Evolutionary conservation across 2,113 vertebrate species (phyloP).

Genomic region (Pedetes capensis): DNA sequence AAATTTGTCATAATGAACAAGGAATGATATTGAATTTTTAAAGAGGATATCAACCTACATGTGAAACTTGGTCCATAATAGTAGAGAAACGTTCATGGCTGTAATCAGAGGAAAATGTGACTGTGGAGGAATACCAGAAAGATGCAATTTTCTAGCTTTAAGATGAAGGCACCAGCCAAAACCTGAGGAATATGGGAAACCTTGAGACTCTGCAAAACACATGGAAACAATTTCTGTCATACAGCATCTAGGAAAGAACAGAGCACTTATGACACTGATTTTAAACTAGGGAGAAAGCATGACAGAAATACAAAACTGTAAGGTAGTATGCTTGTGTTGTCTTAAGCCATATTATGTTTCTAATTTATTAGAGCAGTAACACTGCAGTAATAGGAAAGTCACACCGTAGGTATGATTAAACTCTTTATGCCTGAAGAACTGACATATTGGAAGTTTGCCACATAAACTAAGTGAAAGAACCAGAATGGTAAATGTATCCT

Average conservation of each 20-base stretch:
- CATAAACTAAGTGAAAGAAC: not conserved
- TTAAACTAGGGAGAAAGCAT: not conserved
- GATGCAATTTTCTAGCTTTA: not conserved
- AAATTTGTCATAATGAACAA: not conserved
- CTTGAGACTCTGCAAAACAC: not conserved
- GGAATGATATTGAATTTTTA: not conserved
- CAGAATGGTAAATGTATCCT: not conserved
- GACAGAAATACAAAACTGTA: not conserved
- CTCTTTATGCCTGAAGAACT: not conserved
- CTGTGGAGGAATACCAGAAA: not conserved
- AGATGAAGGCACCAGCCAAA: not conserved
- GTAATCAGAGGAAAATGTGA: not conserved
- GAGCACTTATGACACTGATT: not conserved
- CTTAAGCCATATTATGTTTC: not conserved
- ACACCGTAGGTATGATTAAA: not conserved
- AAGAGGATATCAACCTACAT: not conserved
- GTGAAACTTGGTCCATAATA: accelerated
- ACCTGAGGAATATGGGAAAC: not conserved
- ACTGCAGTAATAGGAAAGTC: not conserved
- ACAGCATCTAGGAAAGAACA: not conserved
- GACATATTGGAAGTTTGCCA: not conserved
- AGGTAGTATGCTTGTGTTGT: not conserved
- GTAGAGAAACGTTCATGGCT: not conserved
- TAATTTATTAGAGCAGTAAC: not conserved
- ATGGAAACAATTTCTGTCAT: not conserved